A percentile compares a stretch with the other conserved stretches of the same genome.
These are phyloP conservation scores for Drosophila heteroneura DNA, from an alignment of 2,888 invertebrate genomes.

Conservation along the genomic window DNA sequence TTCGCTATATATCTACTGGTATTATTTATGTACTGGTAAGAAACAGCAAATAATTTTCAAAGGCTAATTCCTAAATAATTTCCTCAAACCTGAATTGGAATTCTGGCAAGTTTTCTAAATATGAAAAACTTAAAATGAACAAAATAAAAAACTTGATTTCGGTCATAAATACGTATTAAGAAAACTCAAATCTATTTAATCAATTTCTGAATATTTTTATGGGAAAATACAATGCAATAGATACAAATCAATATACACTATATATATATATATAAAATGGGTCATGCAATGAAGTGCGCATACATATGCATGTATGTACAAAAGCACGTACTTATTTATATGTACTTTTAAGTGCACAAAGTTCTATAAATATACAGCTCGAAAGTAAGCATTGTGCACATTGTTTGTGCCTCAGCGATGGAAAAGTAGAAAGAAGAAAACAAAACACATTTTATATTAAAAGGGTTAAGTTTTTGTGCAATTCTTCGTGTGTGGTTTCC, in stretches of 20 bases:
- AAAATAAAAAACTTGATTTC: neutral
- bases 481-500: conserved; percentile 16
- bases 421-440: neutral
- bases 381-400: conserved; percentile 18
- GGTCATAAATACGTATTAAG: no score
- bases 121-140: neutral
- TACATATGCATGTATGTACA: neutral
- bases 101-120: neutral
- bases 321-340: conserved; percentile 4
- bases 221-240: conserved; percentile 37
- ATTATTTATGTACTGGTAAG: neutral
- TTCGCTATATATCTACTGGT: neutral
- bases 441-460: conserved; percentile 24
- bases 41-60: neutral
- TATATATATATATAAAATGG: conserved; percentile 1
- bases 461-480: conserved; percentile 37
- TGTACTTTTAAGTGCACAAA: conserved; percentile 6
- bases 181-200: neutral
- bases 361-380: conserved; percentile 44
- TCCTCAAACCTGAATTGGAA: neutral
- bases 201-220: conserved; percentile 16
- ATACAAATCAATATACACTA: conserved; percentile 19
- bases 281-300: neutral
- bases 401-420: conserved; percentile 31
- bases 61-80: no score